Evolutionary conservation across 2,797 vertebrate genomes (phyloP), one percentile per base, ranked within the genome.

Genomic region (Hydrocynus forskahlii): DNA sequence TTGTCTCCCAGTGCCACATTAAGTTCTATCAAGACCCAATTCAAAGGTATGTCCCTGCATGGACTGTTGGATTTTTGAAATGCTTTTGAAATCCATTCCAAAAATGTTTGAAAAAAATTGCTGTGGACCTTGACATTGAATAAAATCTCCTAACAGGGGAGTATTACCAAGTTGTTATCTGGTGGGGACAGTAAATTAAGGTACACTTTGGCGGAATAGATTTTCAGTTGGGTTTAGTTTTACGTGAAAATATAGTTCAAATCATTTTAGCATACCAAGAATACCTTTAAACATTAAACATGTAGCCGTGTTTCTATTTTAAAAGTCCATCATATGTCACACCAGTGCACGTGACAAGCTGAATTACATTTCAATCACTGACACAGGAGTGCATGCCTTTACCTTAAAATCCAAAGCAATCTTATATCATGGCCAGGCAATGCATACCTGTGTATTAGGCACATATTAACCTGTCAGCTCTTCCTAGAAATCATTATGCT

Each of bases 321-420:
- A 55, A 81, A 87, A 72, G 55, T 69, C 78, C 72, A 71, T 84
- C 80, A 84, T 82, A 81, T 71, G 78, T 82, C 78, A 67, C 4
- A 9, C 77, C 29, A 43, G 71, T 19, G 68, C 75, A 82, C 72
- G 71, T 74, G 79, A 29, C 73, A 75, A 45, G 63, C 68, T 54
- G 78, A 84, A 87, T 87, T 87, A 78, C 83, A 77, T 85, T 85
- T 85, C 79, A 85, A 81, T 83, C 79, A 79, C 76, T 48, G 68
- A 85, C 73, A 79, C 83, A 79, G 78, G 74, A 75, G 62, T 79
- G 73, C 79, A 75, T 82, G 80, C 48, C 75, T 87, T 87, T 77
- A 87, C 74, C 83, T 73, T 76, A 81, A 86, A 87, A 84, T 85
- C 83, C 83, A 85, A 87, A 83, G 79, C 76, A 87, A 85, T 87